These are phyloP conservation scores for Larimichthys crocea DNA, from an alignment of 2,113 vertebrate species.

Conservation along the genomic window DNA sequence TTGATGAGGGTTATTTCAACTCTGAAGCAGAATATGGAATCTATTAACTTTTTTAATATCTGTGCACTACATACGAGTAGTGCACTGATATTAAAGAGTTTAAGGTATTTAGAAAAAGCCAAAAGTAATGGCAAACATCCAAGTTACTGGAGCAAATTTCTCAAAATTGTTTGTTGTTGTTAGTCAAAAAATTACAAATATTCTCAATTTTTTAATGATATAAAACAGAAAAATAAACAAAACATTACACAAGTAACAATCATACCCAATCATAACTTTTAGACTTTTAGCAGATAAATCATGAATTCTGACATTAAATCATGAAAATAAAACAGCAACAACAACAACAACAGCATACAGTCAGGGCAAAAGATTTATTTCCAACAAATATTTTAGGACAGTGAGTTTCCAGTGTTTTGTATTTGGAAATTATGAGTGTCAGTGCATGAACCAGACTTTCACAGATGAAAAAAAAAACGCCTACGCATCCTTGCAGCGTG, in stretches of 20 bases:
- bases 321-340: neutral
- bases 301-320: neutral
- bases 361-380: neutral
- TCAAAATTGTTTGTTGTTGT: neutral
- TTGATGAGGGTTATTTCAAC: slow-evolving; percentile 8
- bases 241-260: neutral
- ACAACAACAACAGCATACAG: too few species aligned
- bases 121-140: neutral
- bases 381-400: neutral
- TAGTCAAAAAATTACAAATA: neutral
- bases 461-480: slow-evolving; percentile 6
- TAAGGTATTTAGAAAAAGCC: neutral
- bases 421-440: neutral
- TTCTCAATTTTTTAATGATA: neutral
- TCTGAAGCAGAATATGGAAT: neutral
- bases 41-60: neutral
- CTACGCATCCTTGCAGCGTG: neutral
- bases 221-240: neutral
- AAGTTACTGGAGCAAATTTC: neutral
- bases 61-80: too few species aligned
- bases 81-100: too few species aligned
- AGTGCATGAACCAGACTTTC: neutral
- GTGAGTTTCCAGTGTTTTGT: neutral
- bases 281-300: neutral
- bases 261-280: neutral